Conservation (phyloP, 2,797 vertebrate genomes). For the Percopsis omiscomaycus region DNA sequence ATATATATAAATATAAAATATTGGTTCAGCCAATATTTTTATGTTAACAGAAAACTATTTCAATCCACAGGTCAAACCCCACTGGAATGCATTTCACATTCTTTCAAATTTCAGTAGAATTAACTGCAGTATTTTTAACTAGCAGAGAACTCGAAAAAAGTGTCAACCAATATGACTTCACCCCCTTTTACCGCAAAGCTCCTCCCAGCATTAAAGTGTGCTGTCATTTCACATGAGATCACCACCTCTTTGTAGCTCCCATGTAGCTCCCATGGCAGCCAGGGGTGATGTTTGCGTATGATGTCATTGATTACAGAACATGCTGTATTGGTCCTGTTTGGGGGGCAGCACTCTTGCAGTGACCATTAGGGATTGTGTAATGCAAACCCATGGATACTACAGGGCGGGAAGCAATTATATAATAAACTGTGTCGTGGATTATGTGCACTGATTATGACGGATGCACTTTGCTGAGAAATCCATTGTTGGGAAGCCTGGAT, state of each 20-base stretch:
- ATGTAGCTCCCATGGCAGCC: slow-evolving; percentile 28
- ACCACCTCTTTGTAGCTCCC: slow-evolving; percentile 30
- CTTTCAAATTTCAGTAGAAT: too few species aligned
- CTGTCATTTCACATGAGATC: slow-evolving; percentile 49
- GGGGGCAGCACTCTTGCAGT: slow-evolving; percentile 59
- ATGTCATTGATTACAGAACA: slow-evolving; percentile 65
- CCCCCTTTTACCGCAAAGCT: slow-evolving; percentile 10
- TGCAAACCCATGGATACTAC: slow-evolving; percentile 45
- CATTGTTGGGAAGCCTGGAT: slow-evolving; percentile 14
- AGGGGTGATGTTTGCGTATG: slow-evolving; percentile 53
- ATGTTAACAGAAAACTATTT: too few species aligned
- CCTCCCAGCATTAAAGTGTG: slow-evolving; percentile 24
- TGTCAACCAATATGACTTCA: slow-evolving; percentile 4
- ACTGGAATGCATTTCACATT: too few species aligned
- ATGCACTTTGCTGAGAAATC: slow-evolving; percentile 13
- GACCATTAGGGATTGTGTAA: slow-evolving; percentile 64
- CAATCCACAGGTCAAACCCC: too few species aligned
- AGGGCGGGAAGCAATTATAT: neutral
- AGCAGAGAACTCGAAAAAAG: neutral
- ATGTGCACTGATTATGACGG: neutral
- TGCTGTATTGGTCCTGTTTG: slow-evolving; percentile 61
- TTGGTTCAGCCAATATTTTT: neutral
- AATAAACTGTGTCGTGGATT: too few species aligned
- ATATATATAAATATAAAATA: neutral
- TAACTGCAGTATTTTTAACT: neutral